These are phyloP conservation scores for Thera obeliscata DNA, from an alignment of 2,888 invertebrate species.

Conservation along the genomic window DNA sequence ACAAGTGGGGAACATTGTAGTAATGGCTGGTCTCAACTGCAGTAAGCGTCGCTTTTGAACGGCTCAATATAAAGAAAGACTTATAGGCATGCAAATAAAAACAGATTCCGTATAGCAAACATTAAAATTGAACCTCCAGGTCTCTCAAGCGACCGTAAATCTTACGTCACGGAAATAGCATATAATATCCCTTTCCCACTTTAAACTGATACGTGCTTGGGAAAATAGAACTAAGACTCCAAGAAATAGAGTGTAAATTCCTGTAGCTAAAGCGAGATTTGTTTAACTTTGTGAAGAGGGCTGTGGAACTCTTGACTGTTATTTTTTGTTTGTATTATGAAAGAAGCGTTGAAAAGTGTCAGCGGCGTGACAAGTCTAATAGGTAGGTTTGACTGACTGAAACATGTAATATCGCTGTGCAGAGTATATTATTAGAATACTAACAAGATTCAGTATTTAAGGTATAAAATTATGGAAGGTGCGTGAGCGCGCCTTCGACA, in stretches of 20 bases:
- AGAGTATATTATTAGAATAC: too few relatives aligned
- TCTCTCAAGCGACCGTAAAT: slow-evolving; percentile 21
- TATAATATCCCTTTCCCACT: slow-evolving; percentile 23
- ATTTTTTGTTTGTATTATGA: slow-evolving; percentile 22
- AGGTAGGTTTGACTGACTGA: too few relatives aligned
- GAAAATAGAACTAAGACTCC: neutral
- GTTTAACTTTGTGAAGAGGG: slow-evolving; percentile 19
- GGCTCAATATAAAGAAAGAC: neutral
- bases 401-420: too few relatives aligned
- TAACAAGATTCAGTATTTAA: too few relatives aligned
- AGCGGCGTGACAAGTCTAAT: too few relatives aligned
- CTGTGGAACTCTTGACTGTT: slow-evolving; percentile 24
- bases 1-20: neutral
- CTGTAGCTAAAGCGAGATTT: slow-evolving; percentile 10
- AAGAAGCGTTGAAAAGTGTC: slow-evolving; percentile 12
- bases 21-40: neutral
- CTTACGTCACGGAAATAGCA: slow-evolving; percentile 24
- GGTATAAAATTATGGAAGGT: too few relatives aligned
- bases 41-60: neutral
- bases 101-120: slow-evolving; percentile 7
- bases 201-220: slow-evolving; percentile 10
- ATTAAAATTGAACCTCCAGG: slow-evolving; percentile 1
- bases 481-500: too few relatives aligned
- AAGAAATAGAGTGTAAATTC: slow-evolving; percentile 12
- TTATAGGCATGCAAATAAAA: slow-evolving; percentile 1